Evolutionary conservation across 2,888 invertebrate species (phyloP).

Genomic region (Capitulum mitella): DNA sequence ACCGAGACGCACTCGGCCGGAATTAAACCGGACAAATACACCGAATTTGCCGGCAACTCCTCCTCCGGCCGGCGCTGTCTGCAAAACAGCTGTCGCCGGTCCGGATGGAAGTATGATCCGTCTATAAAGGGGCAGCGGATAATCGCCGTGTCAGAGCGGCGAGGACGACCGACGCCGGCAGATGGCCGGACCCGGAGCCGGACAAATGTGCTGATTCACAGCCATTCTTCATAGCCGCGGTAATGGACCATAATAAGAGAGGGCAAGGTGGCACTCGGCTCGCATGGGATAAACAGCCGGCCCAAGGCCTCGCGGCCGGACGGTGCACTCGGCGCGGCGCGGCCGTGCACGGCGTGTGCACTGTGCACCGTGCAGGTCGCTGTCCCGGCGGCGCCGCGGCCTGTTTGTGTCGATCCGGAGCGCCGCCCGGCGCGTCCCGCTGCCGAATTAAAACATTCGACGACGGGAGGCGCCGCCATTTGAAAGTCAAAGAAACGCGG

Average conservation of each 20-base stretch:
- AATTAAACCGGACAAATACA: slow-evolving; percentile 1
- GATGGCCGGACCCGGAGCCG: not conserved
- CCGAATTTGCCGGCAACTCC: not conserved
- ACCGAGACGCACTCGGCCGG: not conserved
- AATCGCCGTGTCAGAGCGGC: not conserved
- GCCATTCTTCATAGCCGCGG: slow-evolving; percentile 5
- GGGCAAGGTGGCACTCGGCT: not conserved
- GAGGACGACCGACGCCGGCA: not conserved
- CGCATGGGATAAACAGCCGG: not conserved
- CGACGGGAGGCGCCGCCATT: not conserved
- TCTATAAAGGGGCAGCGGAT: not conserved
- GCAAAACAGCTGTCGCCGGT: not conserved
- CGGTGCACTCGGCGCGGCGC: not conserved
- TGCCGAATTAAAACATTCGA: slow-evolving; percentile 2
- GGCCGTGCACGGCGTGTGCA: not conserved
- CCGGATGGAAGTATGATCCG: not conserved
- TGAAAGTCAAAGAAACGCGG: slow-evolving; percentile 21
- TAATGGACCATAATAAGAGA: slow-evolving; percentile 2
- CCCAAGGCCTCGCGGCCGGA: not conserved
- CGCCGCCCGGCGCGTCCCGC: not conserved
- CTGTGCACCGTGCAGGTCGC: not conserved
- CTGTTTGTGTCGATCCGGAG: too few species aligned
- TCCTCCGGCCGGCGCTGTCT: not conserved
- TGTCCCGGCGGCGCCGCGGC: not conserved
- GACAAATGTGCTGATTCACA: not conserved